Evolutionary conservation across 2,888 invertebrate genomes (phyloP).

Genomic region (Frankliniella intonsa): DNA sequence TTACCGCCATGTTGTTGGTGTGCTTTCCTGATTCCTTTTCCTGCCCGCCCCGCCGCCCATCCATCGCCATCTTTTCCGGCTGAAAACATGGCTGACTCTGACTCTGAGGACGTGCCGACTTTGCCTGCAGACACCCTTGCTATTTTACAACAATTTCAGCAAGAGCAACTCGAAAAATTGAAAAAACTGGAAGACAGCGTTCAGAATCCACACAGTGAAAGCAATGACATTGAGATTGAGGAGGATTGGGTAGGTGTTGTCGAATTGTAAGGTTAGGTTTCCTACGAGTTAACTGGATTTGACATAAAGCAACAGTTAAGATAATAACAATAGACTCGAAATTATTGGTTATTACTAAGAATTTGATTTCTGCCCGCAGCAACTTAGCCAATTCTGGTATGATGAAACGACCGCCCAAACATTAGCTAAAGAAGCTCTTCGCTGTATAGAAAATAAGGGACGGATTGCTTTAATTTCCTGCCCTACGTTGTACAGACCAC

Average conservation of each 20-base stretch:
- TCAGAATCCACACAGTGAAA: conserved; percentile 40
- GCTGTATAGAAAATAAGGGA: conserved; percentile 52
- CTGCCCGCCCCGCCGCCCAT: not conserved
- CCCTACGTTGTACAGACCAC: conserved; percentile 69
- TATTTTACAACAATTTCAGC: conserved; percentile 72
- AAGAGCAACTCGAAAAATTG: conserved; percentile 62
- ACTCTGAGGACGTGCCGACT: conserved; percentile 59
- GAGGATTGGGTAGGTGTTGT: conserved; percentile 71
- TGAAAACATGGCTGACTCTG: conserved; percentile 35
- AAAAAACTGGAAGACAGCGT: conserved; percentile 49
- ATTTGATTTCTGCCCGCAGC: conserved; percentile 54
- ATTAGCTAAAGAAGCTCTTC: conserved; percentile 64
- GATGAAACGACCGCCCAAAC: conserved; percentile 68
- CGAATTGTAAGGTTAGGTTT: conserved; percentile 23
- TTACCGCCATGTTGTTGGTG: too few relatives aligned
- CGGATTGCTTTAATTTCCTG: conserved; percentile 81
- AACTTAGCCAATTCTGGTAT: conserved; percentile 98
- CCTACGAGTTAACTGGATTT: conserved; percentile 28
- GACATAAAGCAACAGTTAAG: conserved; percentile 16
- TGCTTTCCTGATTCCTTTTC: too few relatives aligned
- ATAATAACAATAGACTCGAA: conserved; percentile 29
- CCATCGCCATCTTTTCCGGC: not conserved
- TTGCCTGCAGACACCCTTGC: conserved; percentile 67
- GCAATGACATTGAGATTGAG: conserved; percentile 56
- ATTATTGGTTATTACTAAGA: not conserved